Evolutionary conservation across 2,113 vertebrate genomes (phyloP).

Genomic region (Stegastes partitus): DNA sequence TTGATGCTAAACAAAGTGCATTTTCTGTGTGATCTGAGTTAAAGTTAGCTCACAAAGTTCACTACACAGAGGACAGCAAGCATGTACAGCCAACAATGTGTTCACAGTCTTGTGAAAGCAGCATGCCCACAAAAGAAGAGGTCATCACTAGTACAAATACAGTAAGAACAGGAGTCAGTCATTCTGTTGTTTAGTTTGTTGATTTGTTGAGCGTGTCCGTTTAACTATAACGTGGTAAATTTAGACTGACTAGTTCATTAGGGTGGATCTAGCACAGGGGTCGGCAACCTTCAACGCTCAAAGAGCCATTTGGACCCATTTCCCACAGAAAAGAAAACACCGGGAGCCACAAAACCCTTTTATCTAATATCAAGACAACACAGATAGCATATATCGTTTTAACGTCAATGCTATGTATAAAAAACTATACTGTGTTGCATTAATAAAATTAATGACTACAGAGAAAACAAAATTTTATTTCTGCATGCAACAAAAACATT

Average conservation of each 20-base stretch:
- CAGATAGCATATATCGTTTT: too few relatives aligned
- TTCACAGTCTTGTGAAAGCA: conserved; percentile 28
- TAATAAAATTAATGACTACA: too few relatives aligned
- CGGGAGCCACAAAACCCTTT: too few relatives aligned
- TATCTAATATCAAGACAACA: too few relatives aligned
- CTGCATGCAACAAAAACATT: too few relatives aligned
- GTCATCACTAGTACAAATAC: background rate
- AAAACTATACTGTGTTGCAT: too few relatives aligned
- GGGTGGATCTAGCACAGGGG: background rate
- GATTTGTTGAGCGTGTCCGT: background rate
- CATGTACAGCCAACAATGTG: conserved; percentile 31
- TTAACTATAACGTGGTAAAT: background rate
- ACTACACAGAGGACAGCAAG: conserved; percentile 23
- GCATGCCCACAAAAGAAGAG: conserved; percentile 40
- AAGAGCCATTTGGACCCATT: too few relatives aligned
- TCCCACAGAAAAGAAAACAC: too few relatives aligned
- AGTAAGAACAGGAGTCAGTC: background rate
- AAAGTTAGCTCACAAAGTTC: conserved; percentile 11
- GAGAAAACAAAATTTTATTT: too few relatives aligned
- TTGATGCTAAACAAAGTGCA: background rate
- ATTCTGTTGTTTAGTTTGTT: background rate
- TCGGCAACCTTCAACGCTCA: too few relatives aligned
- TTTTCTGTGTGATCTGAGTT: conserved; percentile 2
- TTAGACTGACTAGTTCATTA: background rate
- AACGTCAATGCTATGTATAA: too few relatives aligned